Conservation (phyloP, 2,888 invertebrate species). For the Coecobrya sp. region DNA sequence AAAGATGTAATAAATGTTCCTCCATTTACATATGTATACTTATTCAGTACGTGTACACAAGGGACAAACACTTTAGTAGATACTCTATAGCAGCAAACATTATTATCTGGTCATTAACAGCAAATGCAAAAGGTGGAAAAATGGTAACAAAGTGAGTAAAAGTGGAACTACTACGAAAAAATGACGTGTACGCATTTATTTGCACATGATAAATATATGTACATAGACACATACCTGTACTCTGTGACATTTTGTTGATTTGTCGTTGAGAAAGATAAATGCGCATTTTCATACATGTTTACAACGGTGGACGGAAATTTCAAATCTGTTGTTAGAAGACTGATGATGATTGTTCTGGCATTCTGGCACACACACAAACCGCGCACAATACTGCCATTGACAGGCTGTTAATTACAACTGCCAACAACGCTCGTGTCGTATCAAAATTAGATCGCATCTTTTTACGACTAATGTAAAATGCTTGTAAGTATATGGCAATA, state of each 20-base stretch:
- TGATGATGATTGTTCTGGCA: not conserved
- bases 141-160: not conserved
- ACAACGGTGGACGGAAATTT: not conserved
- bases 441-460: constrained; percentile 72
- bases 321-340: not conserved
- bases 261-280: not conserved
- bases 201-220: not conserved
- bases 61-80: not conserved
- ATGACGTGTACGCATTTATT: not conserved
- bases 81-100: too few species aligned
- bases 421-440: constrained; percentile 70
- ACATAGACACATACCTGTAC: not conserved
- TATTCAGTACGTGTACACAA: too few species aligned
- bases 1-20: not conserved
- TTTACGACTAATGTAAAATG: constrained; percentile 26
- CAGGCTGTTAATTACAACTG: constrained; percentile 76
- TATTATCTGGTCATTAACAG: not conserved
- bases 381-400: constrained; percentile 59
- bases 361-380: not conserved
- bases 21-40: not conserved
- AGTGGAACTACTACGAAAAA: not conserved
- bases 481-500: constrained; percentile 16
- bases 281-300: not conserved
- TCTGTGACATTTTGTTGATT: constrained; percentile 8
- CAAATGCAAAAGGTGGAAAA: not conserved